Evolutionary conservation across 2,113 vertebrate genomes (phyloP), one percentile per base, ranked within the genome.

Genomic region (Cacatua alba): DNA sequence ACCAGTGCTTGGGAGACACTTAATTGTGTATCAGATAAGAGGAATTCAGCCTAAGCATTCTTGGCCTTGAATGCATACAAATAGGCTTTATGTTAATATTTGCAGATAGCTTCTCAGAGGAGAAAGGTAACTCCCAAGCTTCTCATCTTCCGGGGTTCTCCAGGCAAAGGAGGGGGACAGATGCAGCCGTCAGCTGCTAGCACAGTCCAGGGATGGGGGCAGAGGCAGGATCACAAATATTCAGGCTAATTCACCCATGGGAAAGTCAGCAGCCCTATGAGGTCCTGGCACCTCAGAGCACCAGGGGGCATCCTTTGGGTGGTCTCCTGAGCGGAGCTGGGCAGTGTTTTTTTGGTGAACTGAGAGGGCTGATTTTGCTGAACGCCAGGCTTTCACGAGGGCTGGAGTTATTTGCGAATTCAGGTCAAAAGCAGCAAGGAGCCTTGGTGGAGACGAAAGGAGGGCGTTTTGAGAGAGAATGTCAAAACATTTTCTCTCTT

Each of bases 401-500:
- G 37, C 44, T 78, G 46, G 53, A 90, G 44, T 63, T 93, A 31
- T 52, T 82, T 90, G 57, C 72, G 70, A 95, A 93, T 90, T 94
- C 94, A 80, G 79, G 85, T 92, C 90, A 95, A 95, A 92, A 44
- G 33, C 52, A 93, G 43, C 16, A 82, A 89, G 48, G 33, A 87
- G n/a, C 43, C n/a, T 80, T 88, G 39, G 29, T 76, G 63, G 44
- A 94, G 75, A 88, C 8, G 0, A 91, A 86, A 84, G 20, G 62
- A 94, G 59, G 39, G 77, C 12, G 1, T 68, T 92, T 78, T 55
- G 35, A 84, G 39, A 92, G 48, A 88, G 43, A 76, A 60, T 65
- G 35, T 79, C 60, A 82, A 86, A 92, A 92, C 29, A 71, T 59
- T 55, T 89, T 74, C 48, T 75, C 11, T 63, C 12, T 57, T 21